A percentile compares a stretch with the other conserved stretches of the same genome.
Evolutionary conservation across 2,888 invertebrate species (phyloP).

Genomic region (Trachelus troglodyta): DNA sequence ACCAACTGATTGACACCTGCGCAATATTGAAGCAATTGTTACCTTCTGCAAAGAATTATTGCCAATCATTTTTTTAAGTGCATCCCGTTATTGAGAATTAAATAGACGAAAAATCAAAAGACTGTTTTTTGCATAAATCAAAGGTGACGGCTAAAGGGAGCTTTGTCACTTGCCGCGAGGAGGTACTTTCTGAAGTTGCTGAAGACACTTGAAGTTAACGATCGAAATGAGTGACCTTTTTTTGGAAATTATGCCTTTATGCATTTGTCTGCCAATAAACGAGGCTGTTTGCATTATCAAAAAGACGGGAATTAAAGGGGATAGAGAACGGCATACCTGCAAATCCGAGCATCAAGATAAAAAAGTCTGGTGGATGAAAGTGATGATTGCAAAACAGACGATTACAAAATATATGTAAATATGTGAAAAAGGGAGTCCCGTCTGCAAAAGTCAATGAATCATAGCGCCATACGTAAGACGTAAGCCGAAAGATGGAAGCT

Average conservation of each 20-base stretch:
- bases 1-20: background rate
- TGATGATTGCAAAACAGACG: background rate
- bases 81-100: background rate
- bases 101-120: background rate
- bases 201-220: background rate
- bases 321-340: background rate
- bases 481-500: slow-evolving; percentile 25
- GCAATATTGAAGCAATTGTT: background rate
- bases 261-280: background rate
- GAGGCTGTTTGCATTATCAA: too few relatives aligned
- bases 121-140: background rate
- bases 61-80: too few relatives aligned
- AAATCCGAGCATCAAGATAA: too few relatives aligned
- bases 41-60: too few relatives aligned
- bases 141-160: background rate
- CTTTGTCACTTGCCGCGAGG: too few relatives aligned
- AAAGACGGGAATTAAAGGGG: background rate
- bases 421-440: background rate
- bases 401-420: background rate
- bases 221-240: background rate
- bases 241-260: background rate
- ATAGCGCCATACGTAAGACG: background rate
- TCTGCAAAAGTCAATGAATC: background rate
- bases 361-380: background rate
- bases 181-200: background rate